These are phyloP conservation scores for Psophia crepitans DNA, from an alignment of 2,113 vertebrate genomes.

Conservation along the genomic window DNA sequence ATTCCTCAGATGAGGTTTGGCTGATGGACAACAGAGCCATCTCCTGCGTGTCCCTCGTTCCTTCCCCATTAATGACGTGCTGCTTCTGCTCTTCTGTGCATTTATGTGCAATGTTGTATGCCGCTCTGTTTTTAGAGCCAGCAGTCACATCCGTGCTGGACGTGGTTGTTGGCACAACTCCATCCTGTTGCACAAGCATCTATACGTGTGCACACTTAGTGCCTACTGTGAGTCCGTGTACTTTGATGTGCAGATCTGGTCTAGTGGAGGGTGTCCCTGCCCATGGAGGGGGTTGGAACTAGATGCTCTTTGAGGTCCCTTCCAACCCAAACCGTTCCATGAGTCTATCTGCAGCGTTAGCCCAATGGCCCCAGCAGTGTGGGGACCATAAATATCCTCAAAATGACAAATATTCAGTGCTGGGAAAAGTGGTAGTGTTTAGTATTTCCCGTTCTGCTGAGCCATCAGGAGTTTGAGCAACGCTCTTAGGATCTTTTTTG, in stretches of 20 bases:
- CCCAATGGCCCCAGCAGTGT: not conserved
- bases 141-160: rapidly evolving
- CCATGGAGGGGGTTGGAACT: too few relatives aligned
- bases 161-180: rapidly evolving
- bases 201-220: rapidly evolving
- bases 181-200: not conserved
- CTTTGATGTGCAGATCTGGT: not conserved
- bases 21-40: not conserved
- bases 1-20: not conserved
- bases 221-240: not conserved
- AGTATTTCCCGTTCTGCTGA: not conserved
- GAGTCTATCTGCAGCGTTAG: rapidly evolving
- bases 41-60: not conserved
- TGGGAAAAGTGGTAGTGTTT: not conserved
- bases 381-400: not conserved
- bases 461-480: not conserved
- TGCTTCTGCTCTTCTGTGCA: not conserved
- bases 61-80: not conserved
- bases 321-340: too few relatives aligned
- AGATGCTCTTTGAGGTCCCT: too few relatives aligned
- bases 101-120: not conserved
- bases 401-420: not conserved
- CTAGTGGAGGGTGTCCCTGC: too few relatives aligned
- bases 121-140: not conserved
- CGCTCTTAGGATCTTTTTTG: rapidly evolving